phyloP scores from a whole-genome alignment of 2,797 vertebrate genomes.

The Sardinella longiceps region DNA sequence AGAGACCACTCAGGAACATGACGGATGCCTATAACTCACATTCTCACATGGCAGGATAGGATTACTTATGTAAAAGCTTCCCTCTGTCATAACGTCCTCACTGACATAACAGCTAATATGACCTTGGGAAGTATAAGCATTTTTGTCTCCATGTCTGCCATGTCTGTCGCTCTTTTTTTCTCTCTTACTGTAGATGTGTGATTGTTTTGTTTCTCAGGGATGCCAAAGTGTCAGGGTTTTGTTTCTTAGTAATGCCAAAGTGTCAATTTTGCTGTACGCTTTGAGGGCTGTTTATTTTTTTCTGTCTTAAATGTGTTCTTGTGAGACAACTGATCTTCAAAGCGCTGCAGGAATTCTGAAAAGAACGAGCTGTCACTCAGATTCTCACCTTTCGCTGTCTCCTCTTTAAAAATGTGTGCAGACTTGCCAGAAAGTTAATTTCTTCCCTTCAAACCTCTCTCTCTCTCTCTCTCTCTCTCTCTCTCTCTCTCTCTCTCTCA shows the following conservation, averaged over 20 bases:
- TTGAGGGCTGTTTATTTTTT: background rate
- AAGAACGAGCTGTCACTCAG: background rate
- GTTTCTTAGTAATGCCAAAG: background rate
- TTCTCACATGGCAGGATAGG: background rate
- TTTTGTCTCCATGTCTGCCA: background rate
- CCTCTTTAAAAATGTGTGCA: background rate
- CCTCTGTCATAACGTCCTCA: background rate
- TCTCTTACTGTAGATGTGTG: background rate
- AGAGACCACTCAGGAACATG: background rate
- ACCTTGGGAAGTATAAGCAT: background rate
- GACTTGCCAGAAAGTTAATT: background rate
- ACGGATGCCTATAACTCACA: background rate
- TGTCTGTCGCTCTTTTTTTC: background rate
- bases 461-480: no score
- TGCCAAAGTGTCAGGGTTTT: no score
- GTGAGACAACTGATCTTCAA: background rate
- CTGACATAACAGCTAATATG: background rate
- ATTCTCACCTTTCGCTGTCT: background rate
- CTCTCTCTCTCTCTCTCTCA: no score
- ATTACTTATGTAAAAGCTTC: background rate
- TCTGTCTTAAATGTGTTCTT: background rate
- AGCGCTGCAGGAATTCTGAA: background rate
- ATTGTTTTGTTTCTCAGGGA: background rate
- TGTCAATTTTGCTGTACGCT: background rate
- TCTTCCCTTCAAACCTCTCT: no score